Evolutionary conservation across 2,888 invertebrate species (phyloP), one percentile per base, ranked within the genome.

Genomic region (Alloscopus bannaensis): DNA sequence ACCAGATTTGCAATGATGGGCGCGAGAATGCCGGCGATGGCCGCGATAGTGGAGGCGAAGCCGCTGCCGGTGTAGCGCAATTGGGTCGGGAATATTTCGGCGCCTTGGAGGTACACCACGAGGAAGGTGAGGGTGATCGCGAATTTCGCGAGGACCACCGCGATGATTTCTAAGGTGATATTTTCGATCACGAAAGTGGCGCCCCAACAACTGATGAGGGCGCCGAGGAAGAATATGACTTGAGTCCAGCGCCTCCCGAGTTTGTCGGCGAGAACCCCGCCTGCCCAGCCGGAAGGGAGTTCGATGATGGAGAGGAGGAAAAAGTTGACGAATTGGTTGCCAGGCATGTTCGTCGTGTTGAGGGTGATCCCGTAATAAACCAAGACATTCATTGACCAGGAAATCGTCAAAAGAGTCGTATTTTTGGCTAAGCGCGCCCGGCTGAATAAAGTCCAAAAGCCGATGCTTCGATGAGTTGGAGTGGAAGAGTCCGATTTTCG

Each of bases 71-170:
- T 91, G 86, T 92, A 92, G 26, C 93, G 88, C 42, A 93, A 88
- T 84, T 91, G 91, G 0, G 93, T 93, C n/a, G 93, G 93, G 87
- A 92, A 93, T 26, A 92, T 89, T 88, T 93, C 93, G 1, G 84
- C 81, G 2, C 83, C 83, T 68, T 80, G 81, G 8, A 88, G 86
- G 90, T 91, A 47, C 8, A 91, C 90, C 22, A 91, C 89, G 85
- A 91, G 91, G 87, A 91, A 92, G 6, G 91, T 89, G 24, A 91
- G 86, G 1, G 91, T 91, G 68, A 91, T 73, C 3, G 83, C 65
- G 60, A 84, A 82, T 68, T 82, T 82, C 36, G 82, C 82, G 11
- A 82, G 62, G 1, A 78, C 80, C 3, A 82, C 82, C n/a, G 75
- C 69, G 64, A 64, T 62, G 13, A 68, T 13, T 28, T 75, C 75